Evolutionary conservation across 2,888 invertebrate genomes (phyloP).

Genomic region (Drosophila phalerata): DNA sequence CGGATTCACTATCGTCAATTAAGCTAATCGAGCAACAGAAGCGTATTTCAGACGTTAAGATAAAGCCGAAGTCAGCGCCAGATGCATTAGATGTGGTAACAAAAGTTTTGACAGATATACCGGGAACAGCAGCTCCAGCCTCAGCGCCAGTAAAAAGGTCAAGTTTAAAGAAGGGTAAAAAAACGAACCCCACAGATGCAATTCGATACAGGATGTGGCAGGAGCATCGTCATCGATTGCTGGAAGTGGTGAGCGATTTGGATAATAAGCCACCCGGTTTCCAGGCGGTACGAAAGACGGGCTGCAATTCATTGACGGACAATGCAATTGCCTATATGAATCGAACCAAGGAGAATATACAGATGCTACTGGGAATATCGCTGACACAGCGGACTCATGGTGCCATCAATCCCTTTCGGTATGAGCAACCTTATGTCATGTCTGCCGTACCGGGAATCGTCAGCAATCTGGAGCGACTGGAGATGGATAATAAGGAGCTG

Average conservation of each 20-base stretch:
- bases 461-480: constrained; percentile 28
- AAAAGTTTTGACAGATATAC: not conserved
- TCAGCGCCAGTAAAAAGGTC: not conserved
- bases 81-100: not conserved
- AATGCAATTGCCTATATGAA: constrained; percentile 60
- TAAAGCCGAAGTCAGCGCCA: not conserved
- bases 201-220: constrained; percentile 40
- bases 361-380: constrained; percentile 40
- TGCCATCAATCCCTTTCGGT: constrained; percentile 42
- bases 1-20: not conserved
- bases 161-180: not conserved
- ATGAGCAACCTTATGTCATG: constrained; percentile 22
- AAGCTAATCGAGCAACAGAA: not conserved
- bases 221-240: constrained; percentile 58
- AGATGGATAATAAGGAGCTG: constrained; percentile 38
- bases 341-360: constrained; percentile 62
- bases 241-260: constrained; percentile 29
- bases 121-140: not conserved
- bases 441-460: constrained; percentile 32
- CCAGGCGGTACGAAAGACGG: constrained; percentile 57
- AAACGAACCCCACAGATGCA: not conserved
- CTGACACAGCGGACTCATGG: constrained; percentile 49
- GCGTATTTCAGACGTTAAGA: not conserved
- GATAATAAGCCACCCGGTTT: constrained; percentile 46
- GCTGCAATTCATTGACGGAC: constrained; percentile 41